Evolutionary conservation across 2,888 invertebrate genomes (phyloP).

Genomic region (Atherix ibis): DNA sequence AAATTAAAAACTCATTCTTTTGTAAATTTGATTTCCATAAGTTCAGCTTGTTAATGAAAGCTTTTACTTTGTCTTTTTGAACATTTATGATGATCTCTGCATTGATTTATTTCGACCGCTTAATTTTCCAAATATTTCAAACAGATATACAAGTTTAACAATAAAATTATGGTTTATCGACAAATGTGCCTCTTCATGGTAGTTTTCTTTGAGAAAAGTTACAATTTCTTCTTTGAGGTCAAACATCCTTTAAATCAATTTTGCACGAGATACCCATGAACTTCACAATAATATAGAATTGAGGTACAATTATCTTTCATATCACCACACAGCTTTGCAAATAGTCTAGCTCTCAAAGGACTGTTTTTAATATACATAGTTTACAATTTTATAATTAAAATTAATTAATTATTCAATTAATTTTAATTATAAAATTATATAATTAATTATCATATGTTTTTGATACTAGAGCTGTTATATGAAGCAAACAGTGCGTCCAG

Average conservation of each 20-base stretch:
- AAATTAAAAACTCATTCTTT: no score
- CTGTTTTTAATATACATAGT: conserved; percentile 9
- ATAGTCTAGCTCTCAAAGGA: conserved; percentile 6
- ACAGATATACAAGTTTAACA: conserved; percentile 7
- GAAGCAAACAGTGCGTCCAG: conserved; percentile 9
- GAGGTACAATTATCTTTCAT: conserved; percentile 1
- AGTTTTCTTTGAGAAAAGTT: conserved; percentile 5
- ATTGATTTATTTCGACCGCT: conserved; percentile 7
- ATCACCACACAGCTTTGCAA: conserved; percentile 2
- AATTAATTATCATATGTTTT: conserved; percentile 3
- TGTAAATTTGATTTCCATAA: neutral
- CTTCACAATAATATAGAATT: conserved; percentile 4
- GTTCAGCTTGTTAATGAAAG: conserved; percentile 6
- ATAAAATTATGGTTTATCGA: conserved; percentile 8
- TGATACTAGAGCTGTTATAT: conserved; percentile 4
- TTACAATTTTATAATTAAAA: conserved; percentile 10
- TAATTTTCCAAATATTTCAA: conserved; percentile 7
- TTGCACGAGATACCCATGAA: conserved; percentile 5
- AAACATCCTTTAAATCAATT: conserved; percentile 6
- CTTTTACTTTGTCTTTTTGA: conserved; percentile 8
- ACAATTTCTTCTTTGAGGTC: conserved; percentile 8
- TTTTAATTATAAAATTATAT: neutral
- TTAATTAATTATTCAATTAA: no score
- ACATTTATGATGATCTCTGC: conserved; percentile 6
- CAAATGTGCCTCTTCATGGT: conserved; percentile 4